Evolutionary conservation across 2,888 invertebrate species (phyloP), one percentile per base, ranked within the genome.

Genomic region (Sinhomidia bicolor): DNA sequence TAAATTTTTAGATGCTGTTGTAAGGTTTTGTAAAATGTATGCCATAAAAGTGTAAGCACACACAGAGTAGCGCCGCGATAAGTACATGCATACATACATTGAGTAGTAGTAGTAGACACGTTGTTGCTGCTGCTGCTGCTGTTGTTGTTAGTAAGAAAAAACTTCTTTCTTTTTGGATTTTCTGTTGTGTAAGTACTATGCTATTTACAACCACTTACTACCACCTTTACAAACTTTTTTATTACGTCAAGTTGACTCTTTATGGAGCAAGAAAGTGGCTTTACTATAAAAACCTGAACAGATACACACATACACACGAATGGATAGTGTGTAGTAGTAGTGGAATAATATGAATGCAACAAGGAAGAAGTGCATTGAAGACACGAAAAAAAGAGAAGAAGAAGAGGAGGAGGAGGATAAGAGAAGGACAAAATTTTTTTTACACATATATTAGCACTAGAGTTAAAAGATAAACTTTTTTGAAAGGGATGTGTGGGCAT

Each of bases 381-480:
- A n/a, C n/a, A 32, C 10, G n/a, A 36, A 7, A 36, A 36, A 36
- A n/a, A n/a, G n/a, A 36, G 36, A 54, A 78, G 74, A 74, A 74
- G 41, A 78, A 78, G 23, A 78, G 78, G 74, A 74, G 47, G 41
- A 78, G 57, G 23, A 78, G 78, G 57, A 78, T 78, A 57, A 82
- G 62, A 62, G 29, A 44, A 47, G 36, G 82, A 71, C 71, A 71
- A 54, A 57, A 78, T 17, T 71, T n/a, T n/a, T 47, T 82, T 68
- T 68, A 71, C 82, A 71, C 57, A 44, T 54, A 82, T 17, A 78
- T 78, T 78, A 78, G 78, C 78, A 57, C 57, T 20, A 78, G 78
- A 78, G 78, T 57, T 78, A 32, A 78, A 78, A 57, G 54, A 54
- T 78, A 57, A 78, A 78, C 54, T 78, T 78, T 78, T 78, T 78